Percentiles rank a stretch among this genome's conserved stretches.
Evolutionary conservation across 2,888 invertebrate genomes (phyloP).

Genomic region (Peribatodes rhomboidaria): DNA sequence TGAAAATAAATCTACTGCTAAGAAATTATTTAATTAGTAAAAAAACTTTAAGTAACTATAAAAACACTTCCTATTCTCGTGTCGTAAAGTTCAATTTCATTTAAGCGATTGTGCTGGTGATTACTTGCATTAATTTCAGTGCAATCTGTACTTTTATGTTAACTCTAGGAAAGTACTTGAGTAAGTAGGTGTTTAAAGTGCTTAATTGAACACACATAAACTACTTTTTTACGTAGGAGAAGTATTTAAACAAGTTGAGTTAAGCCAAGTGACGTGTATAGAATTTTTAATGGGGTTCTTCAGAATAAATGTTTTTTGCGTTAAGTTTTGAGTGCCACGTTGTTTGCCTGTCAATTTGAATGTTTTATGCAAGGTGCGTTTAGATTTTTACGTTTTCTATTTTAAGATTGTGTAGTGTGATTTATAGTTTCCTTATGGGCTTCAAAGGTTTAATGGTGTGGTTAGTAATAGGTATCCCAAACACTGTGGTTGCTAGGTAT

Average conservation of each 20-base stretch:
- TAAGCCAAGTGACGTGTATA: constrained; percentile 11
- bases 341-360: constrained; percentile 25
- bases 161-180: neutral
- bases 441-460: neutral
- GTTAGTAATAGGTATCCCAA: neutral
- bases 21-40: constrained; percentile 30
- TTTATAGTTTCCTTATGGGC: constrained; percentile 13
- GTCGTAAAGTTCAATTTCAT: neutral
- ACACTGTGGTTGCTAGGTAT: too few relatives aligned
- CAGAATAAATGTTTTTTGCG: constrained; percentile 27
- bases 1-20: constrained; percentile 31
- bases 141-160: neutral
- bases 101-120: neutral
- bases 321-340: constrained; percentile 21
- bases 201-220: constrained; percentile 8
- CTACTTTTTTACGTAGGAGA: constrained; percentile 10
- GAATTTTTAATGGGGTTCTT: constrained; percentile 26
- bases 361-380: neutral
- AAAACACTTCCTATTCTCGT: neutral
- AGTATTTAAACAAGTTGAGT: constrained; percentile 22
- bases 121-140: constrained; percentile 2
- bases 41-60: neutral
- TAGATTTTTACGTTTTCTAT: constrained; percentile 1
- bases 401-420: neutral
- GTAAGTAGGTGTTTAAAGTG: constrained; percentile 13